A percentile compares a stretch with the other conserved stretches of the same genome.
phyloP scores from a whole-genome alignment of 2,113 vertebrate genomes.

The Notarius lentiginosus region DNA sequence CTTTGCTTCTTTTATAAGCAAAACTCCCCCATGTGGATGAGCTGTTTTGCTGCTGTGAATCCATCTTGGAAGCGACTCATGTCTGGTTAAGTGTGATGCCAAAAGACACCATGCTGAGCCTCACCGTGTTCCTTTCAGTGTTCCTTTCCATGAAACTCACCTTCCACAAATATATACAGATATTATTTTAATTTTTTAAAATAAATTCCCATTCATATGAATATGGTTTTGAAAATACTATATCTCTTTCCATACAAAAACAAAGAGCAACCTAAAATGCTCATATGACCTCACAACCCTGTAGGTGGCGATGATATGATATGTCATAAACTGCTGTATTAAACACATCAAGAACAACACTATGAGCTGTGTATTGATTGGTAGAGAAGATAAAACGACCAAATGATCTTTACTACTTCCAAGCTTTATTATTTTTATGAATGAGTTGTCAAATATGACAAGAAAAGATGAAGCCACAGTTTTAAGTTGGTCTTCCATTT shows the following conservation, averaged over 20 bases:
- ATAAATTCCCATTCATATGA: background rate
- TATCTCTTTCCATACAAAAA: no score
- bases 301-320: background rate
- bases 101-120: background rate
- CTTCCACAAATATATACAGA: background rate
- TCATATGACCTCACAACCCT: background rate
- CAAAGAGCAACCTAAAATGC: no score
- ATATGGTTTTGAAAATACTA: background rate
- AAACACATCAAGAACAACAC: background rate
- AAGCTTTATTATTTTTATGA: background rate
- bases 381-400: background rate
- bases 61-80: background rate
- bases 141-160: background rate
- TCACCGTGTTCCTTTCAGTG: background rate
- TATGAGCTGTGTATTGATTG: background rate
- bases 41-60: background rate
- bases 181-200: background rate
- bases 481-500: background rate
- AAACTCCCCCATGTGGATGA: background rate
- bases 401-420: background rate
- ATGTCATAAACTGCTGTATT: background rate
- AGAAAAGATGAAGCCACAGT: background rate
- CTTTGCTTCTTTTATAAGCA: background rate
- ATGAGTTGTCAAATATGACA: background rate
- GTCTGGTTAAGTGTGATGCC: background rate